Percentiles rank a stretch among this genome's conserved stretches.
phyloP scores from a whole-genome alignment of 30 jellyfish, hydroid and myxozoan species.

The Chironex yamaguchii region DNA sequence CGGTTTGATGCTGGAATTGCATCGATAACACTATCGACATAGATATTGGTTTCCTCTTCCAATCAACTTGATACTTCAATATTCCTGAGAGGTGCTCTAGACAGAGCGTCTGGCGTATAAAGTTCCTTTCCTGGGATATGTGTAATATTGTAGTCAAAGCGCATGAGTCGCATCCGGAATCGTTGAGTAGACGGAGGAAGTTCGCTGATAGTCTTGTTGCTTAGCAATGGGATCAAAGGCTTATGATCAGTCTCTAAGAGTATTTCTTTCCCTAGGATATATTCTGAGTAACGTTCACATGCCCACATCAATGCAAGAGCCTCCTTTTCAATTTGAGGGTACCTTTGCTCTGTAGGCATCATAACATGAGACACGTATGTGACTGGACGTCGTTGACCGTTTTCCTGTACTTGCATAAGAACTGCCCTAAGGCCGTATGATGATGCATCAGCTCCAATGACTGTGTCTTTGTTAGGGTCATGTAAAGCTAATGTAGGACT shows the following conservation, averaged over 20 bases:
- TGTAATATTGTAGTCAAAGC: slow-evolving; percentile 7
- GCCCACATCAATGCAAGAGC: slow-evolving; percentile 64
- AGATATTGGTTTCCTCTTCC: slow-evolving; percentile 16
- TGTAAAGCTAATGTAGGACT: slow-evolving; percentile 57
- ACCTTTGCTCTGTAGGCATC: slow-evolving; percentile 38
- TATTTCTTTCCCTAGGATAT: slow-evolving; percentile 52
- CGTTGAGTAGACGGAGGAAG: slow-evolving; percentile 44
- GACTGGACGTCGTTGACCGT: slow-evolving; percentile 25
- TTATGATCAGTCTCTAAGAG: slow-evolving; percentile 47
- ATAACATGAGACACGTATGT: slow-evolving; percentile 52
- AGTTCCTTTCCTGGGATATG: slow-evolving; percentile 64
- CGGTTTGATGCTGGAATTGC: slow-evolving; percentile 47
- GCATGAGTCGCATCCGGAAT: slow-evolving; percentile 31
- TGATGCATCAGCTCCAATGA: slow-evolving; percentile 66
- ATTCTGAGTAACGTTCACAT: slow-evolving; percentile 46
- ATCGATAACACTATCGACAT: too few relatives aligned
- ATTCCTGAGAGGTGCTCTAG: slow-evolving; percentile 32
- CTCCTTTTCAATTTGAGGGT: slow-evolving; percentile 75
- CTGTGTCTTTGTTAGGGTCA: slow-evolving; percentile 50
- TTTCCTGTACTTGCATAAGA: slow-evolving; percentile 33
- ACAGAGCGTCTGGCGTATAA: slow-evolving; percentile 31
- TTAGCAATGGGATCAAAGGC: slow-evolving; percentile 40
- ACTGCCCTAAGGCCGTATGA: slow-evolving; percentile 61
- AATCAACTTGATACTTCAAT: not conserved
- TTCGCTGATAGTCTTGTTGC: slow-evolving; percentile 31